Percentiles rank a stretch among this genome's conserved stretches.
Evolutionary conservation across 1,140 invertebrate genomes (phyloP).

Genomic region (Drosophila yakuba): DNA sequence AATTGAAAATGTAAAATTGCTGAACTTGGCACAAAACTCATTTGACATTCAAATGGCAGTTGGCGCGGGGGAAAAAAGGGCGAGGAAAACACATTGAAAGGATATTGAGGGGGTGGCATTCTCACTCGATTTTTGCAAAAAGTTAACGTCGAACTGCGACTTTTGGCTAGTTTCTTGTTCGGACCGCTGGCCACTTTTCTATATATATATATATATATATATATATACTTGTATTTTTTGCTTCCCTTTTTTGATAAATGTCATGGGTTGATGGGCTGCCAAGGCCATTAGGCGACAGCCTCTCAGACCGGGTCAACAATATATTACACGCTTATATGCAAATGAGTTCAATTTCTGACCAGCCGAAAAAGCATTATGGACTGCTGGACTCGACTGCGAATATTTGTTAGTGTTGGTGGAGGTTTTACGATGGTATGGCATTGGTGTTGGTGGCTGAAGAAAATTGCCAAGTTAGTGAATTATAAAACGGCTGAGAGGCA

Average conservation of each 20-base stretch:
- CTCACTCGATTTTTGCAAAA: slow-evolving; percentile 35
- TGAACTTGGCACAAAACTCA: slow-evolving; percentile 73
- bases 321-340: slow-evolving; percentile 68
- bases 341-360: slow-evolving; percentile 66
- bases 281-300: slow-evolving; percentile 59
- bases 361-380: slow-evolving; percentile 52
- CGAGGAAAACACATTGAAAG: slow-evolving; percentile 1
- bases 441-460: slow-evolving; percentile 6
- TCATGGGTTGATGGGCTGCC: slow-evolving; percentile 67
- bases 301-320: slow-evolving; percentile 41
- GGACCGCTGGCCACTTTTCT: slow-evolving; percentile 13
- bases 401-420: neutral
- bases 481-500: slow-evolving; percentile 31
- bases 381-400: slow-evolving; percentile 37
- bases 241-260: slow-evolving; percentile 49
- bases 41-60: slow-evolving; percentile 64
- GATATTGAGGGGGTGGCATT: slow-evolving; percentile 14
- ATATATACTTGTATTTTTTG: slow-evolving; percentile 12
- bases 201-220: no score
- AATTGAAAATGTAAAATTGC: slow-evolving; percentile 73
- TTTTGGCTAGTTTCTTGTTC: slow-evolving; percentile 21
- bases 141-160: slow-evolving; percentile 23
- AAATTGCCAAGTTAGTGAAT: slow-evolving; percentile 63
- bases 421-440: neutral
- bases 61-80: neutral